Evolutionary conservation across 2,113 vertebrate genomes (phyloP), one percentile per base, ranked within the genome.

Genomic region (Pygoscelis adeliae): DNA sequence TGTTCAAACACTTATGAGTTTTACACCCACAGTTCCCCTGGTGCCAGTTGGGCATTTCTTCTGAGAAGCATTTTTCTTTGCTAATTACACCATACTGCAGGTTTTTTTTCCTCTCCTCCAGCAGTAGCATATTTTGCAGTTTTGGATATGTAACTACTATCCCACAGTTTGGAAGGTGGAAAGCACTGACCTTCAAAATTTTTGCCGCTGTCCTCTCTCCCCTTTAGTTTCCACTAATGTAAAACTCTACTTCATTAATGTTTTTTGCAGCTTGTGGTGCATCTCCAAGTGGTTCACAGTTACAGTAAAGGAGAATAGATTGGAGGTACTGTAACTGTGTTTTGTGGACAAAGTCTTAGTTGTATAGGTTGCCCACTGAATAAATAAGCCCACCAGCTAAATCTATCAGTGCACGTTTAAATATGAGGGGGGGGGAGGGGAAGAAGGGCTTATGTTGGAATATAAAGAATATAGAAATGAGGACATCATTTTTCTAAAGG

Each of bases 41-140:
- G 69, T 96, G 83, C 89, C 95, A 92, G 77, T 77, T 69, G 81
- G 79, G 9, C 30, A 84, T 92, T 96, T 94, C 80, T 97, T 98
- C 83, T 65, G 70, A 95, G 84, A n/a, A 94, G 63, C 36, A 25
- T 23, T 97, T 98, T 93, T 95, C 74, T 96, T 94, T 42, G 80
- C 87, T 89, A 92, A 38, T 93, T 95, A 71, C 80, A 92, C 56
- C 44, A 80, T 55, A 40, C 38, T 89, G 55, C 46, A 92, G 47
- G 26, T 1, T 87, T 8, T n/a, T 32, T 32, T 12, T 1, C 11
- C 9, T 32, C 11, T 95, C 21, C 34, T 63, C 61, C 46, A 66
- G 78, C 42, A 52, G 38, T 2, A 50, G 34, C 15, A 18, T 42
- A 62, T 92, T 95, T 89, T 86, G 72, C 62, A 67, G 52, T 81